These are phyloP conservation scores for Nemotelus nigrinus DNA, from an alignment of 2,888 invertebrate genomes.

Conservation along the genomic window DNA sequence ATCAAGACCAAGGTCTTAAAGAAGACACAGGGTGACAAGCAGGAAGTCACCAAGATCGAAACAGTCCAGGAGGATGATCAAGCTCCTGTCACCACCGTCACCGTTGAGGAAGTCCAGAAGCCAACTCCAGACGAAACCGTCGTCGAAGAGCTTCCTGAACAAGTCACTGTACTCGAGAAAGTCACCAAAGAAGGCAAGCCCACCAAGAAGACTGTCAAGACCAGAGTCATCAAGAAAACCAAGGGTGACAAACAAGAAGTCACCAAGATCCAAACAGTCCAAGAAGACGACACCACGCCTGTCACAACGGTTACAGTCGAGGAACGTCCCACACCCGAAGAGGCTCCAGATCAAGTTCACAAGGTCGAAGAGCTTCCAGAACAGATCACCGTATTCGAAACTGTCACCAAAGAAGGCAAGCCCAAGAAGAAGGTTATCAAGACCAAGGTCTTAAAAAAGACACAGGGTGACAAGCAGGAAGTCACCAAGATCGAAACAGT, in stretches of 20 bases:
- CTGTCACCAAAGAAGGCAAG: constrained; percentile 58
- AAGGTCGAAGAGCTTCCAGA: constrained; percentile 51
- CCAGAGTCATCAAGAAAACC: constrained; percentile 61
- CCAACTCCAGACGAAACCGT: constrained; percentile 46
- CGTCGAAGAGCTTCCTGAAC: constrained; percentile 59
- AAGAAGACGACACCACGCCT: constrained; percentile 58
- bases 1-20: constrained; percentile 53
- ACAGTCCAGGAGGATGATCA: constrained; percentile 61
- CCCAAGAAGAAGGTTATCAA: constrained; percentile 55
- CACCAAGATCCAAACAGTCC: constrained; percentile 56
- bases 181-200: constrained; percentile 58
- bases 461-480: constrained; percentile 56
- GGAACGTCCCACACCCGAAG: constrained; percentile 54
- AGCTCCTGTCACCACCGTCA: constrained; percentile 58
- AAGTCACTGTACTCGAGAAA: constrained; percentile 54
- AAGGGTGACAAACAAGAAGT: constrained; percentile 58
- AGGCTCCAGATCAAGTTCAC: too few species aligned
- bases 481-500: constrained; percentile 59
- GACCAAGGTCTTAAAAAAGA: constrained; percentile 60
- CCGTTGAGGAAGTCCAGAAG: constrained; percentile 51
- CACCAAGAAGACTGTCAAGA: constrained; percentile 57
- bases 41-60: constrained; percentile 58
- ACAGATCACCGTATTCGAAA: constrained; percentile 56
- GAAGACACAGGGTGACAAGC: constrained; percentile 53
- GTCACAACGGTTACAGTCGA: constrained; percentile 50